Evolutionary conservation across 2,888 invertebrate genomes (phyloP), one percentile per base, ranked within the genome.

Genomic region (Calliopum simillimum): DNA sequence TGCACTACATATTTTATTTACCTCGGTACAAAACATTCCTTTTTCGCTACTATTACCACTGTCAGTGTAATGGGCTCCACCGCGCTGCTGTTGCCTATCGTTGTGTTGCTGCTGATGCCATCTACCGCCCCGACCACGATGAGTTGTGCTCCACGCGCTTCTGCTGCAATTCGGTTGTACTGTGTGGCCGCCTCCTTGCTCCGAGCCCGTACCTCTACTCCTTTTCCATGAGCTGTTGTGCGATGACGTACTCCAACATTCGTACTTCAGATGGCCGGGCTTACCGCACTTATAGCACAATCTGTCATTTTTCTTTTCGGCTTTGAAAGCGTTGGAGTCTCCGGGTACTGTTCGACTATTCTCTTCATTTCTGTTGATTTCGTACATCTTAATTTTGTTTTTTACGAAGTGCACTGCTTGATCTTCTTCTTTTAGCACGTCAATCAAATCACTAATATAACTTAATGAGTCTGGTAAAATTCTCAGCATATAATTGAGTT

Each of bases 371-470:
- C 19, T 58, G 16, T 55, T 46, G 3, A 23, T 70, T 19, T 23
- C 16, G 12, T 55, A 16, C 33, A 56, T n/a, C 16, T 64, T 64
- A 23, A 65, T 65, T 58, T 64, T 70, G 21, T 23, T 46, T 55
- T 58, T 44, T 6, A 47, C 19, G 43, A 21, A 68, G 6, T 71
- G 68, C 4, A 68, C 63, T 11, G 71, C 68, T 68, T 23, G 23
- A 47, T 71, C 71, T 49, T 41, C 51, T 66, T 53, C 58, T 14
- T 5, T 14, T 19, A 71, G 59, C 11, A 69, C 65, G 64, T 71
- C 71, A 4, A 71, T 61, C 33, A 71, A 65, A 46, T 69, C 69
- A 23, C 69, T 69, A 51, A 71, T 71, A 41, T 69, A 51, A 58
- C 69, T 71, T 8, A 41, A 33, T 47, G 68, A 49, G 13, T n/a